Base-by-base conservation (phyloP, 2,113 vertebrate species). In the Chelonoidis abingdonii region DNA sequence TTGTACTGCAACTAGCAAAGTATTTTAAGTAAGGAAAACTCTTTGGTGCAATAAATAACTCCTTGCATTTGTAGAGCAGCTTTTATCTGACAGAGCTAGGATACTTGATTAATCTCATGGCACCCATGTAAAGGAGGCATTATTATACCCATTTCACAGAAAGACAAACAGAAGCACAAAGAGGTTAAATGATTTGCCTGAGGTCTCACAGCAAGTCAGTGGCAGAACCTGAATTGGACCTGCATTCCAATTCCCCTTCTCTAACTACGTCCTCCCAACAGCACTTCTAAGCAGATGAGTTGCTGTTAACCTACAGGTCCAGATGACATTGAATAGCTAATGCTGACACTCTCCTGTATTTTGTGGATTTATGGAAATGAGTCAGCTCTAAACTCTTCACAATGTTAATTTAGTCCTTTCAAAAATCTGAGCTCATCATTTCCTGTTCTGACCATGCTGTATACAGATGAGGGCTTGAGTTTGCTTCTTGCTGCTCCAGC, bases 361-460 rank as follows among this genome's bases (percentile, higher is more conserved):
- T 50, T 92, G 83, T 62, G 94, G 91, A 82, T 89, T 90, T 88
- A 81, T 96, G 85, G 86, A 97, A 92, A 96, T 85, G 21, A 93
- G 8, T 47, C 93, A 89, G 41, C 87, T 96, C 85, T 78, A 89
- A 96, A 96, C 24, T 10, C 85, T 94, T 92, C 89, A 91, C 89
- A 90, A 59, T 88, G 92, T 89, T 97, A 95, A 96, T 96, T 90
- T 88, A 81, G 86, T 95, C 90, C 94, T 90, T 93, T 93, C 91
- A 97, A 83, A 97, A 96, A 95, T 96, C 95, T 95, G 90, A 97
- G 86, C n/a, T 93, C n/a, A 82, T 93, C 93, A 92, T 96, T 87
- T 94, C 87, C 47, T 89, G 93, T 95, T 97, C 93, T 96, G 89
- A 94, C 94, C 95, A 80, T 24, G 22, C 59, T 84, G 93, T 93